phyloP scores from a whole-genome alignment of 2,797 vertebrate species.

The Urophycis tenuis region DNA sequence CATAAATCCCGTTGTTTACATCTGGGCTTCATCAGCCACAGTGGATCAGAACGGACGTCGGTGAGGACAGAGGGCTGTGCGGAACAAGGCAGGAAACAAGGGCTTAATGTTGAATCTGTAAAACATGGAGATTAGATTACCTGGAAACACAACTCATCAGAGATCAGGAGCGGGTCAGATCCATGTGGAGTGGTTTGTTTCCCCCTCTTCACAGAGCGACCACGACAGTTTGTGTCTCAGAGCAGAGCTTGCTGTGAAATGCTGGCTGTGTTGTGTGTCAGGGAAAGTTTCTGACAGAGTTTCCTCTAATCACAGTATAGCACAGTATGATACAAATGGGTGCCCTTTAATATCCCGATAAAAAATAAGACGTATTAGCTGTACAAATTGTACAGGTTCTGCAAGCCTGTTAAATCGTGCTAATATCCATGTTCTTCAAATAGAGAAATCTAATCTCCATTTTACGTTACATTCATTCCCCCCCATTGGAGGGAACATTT shows the following conservation, averaged over 20 bases:
- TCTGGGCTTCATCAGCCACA: conserved; percentile 65
- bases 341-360: background rate
- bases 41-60: conserved; percentile 47
- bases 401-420: no score
- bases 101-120: conserved; percentile 55
- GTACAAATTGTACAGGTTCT: background rate
- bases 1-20: conserved; percentile 34
- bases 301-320: background rate
- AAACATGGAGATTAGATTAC: conserved; percentile 62
- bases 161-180: conserved; percentile 30
- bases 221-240: background rate
- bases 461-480: background rate
- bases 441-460: no score
- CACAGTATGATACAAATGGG: background rate
- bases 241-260: background rate
- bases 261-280: background rate
- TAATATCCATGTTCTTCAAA: no score
- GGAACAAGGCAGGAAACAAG: conserved; percentile 58
- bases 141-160: conserved; percentile 32
- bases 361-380: background rate
- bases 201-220: background rate
- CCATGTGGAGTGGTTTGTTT: conserved; percentile 16
- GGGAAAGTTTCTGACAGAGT: background rate
- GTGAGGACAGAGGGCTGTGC: conserved; percentile 59
- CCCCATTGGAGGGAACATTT: background rate